Percentiles rank a stretch among this genome's conserved stretches.
Evolutionary conservation across 2,113 vertebrate species (phyloP).

Genomic region (Ochotona princeps): DNA sequence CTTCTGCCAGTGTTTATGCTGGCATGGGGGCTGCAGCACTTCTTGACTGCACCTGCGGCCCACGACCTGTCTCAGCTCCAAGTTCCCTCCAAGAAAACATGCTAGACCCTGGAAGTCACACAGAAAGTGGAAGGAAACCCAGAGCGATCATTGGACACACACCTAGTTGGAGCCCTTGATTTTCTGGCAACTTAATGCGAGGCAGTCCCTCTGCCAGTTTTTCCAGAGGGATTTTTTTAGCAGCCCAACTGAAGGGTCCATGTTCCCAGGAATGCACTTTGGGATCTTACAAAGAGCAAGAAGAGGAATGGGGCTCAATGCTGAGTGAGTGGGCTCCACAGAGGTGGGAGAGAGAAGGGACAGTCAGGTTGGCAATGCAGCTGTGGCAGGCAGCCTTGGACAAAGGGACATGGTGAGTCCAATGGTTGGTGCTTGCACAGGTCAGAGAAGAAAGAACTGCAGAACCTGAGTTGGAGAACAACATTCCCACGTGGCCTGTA

Average conservation of each 20-base stretch:
- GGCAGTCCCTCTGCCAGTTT: background rate
- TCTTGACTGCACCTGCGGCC: background rate
- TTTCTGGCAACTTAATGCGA: background rate
- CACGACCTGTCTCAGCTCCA: background rate
- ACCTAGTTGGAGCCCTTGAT: background rate
- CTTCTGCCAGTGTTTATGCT: background rate
- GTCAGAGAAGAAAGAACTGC: background rate
- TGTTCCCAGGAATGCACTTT: background rate
- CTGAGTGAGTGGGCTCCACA: background rate
- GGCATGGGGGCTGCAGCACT: background rate
- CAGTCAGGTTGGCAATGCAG: background rate
- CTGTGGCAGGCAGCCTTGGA: no score
- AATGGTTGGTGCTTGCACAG: background rate
- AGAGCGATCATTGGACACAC: background rate
- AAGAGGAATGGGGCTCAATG: background rate
- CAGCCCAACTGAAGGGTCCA: background rate
- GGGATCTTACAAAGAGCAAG: background rate
- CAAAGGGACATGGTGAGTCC: background rate
- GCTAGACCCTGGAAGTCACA: background rate
- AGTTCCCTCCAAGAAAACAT: background rate
- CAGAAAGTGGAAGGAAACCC: background rate
- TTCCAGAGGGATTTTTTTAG: no score
- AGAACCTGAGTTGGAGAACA: background rate
- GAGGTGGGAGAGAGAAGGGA: background rate
- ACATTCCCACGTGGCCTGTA: background rate